Evolutionary conservation across 2,113 vertebrate species (phyloP), one percentile per base, ranked within the genome.

Genomic region (Plectropomus leopardus): DNA sequence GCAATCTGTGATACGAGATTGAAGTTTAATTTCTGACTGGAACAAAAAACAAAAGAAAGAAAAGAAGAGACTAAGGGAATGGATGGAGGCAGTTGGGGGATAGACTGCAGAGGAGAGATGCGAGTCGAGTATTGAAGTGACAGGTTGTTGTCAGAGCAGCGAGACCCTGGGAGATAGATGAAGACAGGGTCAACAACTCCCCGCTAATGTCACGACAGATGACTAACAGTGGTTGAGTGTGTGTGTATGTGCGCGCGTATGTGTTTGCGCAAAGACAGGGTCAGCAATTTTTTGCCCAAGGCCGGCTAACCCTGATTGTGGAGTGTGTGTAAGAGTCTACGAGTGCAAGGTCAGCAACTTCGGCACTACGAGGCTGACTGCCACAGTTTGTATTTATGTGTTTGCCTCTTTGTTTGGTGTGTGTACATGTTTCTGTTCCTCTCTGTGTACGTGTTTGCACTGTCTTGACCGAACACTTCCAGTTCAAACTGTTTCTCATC

Each of bases 161-260:
- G 17, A 75, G 84, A 85, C 78, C 83, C 67, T 74, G 61, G 84
- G 80, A 86, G 85, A 92, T 64, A 51, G 81, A 90, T 85, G 70
- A 80, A 85, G 88, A 89, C 76, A 63, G 85, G 87, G 86, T 89
- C 90, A 81, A 76, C 59, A 77, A 66, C 80, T 84, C 78, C 24
- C 72, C 0, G 26, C 81, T 87, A 76, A 72, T 78, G 86, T 83
- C 86, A 88, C 13, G 15, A 23, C 76, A 61, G 78, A 79, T 89
- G 86, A 88, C 78, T 83, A 82, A 83, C 59, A 36, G 50, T 32
- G 32, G 2, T 9, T 28, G 24, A 24, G 44, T 45, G 30, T 30
- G 58, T 23, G 17, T 42, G 9, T 44, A 21, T n/a, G 24, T 55
- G 48, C 45, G 66, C 40, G 30, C 13, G 21, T 73, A 23, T 61